A percentile compares a stretch with the other conserved stretches of the same genome.
Conservation (phyloP, 2,113 vertebrate genomes). For the Sinocyclocheilus anophthalmus region DNA sequence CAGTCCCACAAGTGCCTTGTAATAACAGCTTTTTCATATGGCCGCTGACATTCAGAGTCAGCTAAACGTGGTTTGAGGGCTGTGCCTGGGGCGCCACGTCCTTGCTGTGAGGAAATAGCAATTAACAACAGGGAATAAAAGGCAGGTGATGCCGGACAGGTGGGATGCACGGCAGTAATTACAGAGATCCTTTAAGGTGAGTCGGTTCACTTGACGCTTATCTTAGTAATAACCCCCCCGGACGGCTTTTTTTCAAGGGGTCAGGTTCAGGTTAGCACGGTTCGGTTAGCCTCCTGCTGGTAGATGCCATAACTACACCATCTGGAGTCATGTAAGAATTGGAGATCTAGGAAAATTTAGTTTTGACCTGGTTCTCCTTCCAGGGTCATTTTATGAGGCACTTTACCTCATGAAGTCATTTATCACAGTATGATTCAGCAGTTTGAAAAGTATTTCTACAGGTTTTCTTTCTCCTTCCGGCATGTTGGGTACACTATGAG, state of each 20-base stretch:
- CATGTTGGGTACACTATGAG: background rate
- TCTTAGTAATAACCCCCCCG: background rate
- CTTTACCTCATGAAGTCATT: background rate
- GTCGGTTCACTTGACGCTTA: constrained; percentile 29
- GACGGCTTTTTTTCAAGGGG: background rate
- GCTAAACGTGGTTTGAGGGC: background rate
- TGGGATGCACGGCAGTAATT: constrained; percentile 23
- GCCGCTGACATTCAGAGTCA: constrained; percentile 20
- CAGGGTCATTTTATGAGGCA: no score
- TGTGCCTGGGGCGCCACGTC: background rate
- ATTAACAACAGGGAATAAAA: constrained; percentile 26
- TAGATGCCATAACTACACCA: background rate
- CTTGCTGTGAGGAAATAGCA: constrained; percentile 2
- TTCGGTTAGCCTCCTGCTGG: constrained; percentile 12
- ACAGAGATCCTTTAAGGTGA: background rate
- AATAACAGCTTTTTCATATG: constrained; percentile 26
- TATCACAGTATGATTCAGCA: constrained; percentile 7
- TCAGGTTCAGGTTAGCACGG: background rate
- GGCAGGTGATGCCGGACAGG: constrained; percentile 22
- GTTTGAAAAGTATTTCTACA: background rate
- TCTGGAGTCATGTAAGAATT: background rate
- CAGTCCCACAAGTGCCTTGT: constrained; percentile 4
- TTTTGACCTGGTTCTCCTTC: background rate
- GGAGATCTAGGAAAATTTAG: background rate
- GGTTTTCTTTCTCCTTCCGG: background rate